Evolutionary conservation across 2,888 invertebrate genomes (phyloP).

Genomic region (Glyphotaelius pellucidus): DNA sequence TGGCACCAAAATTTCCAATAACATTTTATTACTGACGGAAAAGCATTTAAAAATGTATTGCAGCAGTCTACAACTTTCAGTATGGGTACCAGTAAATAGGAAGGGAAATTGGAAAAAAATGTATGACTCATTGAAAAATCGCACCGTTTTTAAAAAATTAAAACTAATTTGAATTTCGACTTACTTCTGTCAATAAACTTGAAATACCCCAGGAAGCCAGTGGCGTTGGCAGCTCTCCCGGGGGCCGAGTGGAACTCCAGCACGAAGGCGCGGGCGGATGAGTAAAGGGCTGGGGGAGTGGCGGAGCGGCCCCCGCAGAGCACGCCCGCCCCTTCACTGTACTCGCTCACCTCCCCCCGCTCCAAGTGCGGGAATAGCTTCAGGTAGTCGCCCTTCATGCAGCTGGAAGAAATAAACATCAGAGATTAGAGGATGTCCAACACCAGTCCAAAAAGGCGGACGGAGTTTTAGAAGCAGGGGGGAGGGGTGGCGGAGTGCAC

Average conservation of each 20-base stretch:
- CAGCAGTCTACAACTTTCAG: neutral
- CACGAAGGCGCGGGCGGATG: slow-evolving; percentile 84
- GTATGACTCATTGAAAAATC: too few relatives aligned
- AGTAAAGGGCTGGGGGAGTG: slow-evolving; percentile 85
- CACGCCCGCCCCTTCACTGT: slow-evolving; percentile 85
- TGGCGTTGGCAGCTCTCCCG: slow-evolving; percentile 77
- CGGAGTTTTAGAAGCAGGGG: too few relatives aligned
- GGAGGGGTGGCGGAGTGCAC: too few relatives aligned
- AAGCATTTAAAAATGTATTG: too few relatives aligned
- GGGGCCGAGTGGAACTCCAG: slow-evolving; percentile 84
- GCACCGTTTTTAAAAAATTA: too few relatives aligned
- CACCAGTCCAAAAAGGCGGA: too few relatives aligned
- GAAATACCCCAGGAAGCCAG: slow-evolving; percentile 87
- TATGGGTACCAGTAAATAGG: neutral
- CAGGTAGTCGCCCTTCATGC: slow-evolving; percentile 85
- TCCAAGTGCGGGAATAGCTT: slow-evolving; percentile 88
- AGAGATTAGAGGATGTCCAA: slow-evolving; percentile 79
- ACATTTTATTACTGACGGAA: too few relatives aligned
- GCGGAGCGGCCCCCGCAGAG: slow-evolving; percentile 84
- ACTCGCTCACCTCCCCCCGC: slow-evolving; percentile 84
- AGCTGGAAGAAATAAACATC: slow-evolving; percentile 77
- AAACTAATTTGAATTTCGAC: slow-evolving; percentile 69
- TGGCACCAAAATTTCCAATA: too few relatives aligned
- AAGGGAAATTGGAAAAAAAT: neutral
- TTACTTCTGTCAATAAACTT: slow-evolving; percentile 87